Conservation (phyloP, 2,888 invertebrate species). For the Stictocephala bisonia region DNA sequence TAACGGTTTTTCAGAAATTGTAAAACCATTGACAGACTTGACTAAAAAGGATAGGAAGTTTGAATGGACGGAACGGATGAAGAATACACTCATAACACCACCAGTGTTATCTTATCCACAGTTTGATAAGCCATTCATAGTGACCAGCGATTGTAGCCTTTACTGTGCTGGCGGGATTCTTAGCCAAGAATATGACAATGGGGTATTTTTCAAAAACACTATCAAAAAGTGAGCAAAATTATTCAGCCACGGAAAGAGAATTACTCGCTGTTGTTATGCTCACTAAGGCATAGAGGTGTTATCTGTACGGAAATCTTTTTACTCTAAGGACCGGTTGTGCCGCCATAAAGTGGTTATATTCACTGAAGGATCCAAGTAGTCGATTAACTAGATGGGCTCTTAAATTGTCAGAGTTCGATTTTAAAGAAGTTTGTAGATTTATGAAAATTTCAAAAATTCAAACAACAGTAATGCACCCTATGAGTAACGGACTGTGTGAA, state of each 20-base stretch:
- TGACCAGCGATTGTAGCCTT: constrained; percentile 44
- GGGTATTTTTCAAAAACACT: constrained; percentile 30
- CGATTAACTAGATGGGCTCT: too few relatives aligned
- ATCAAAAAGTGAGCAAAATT: constrained; percentile 37
- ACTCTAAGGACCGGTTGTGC: constrained; percentile 38
- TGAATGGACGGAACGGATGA: constrained; percentile 45
- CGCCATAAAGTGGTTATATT: too few relatives aligned
- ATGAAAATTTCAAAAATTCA: too few relatives aligned
- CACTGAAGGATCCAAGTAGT: too few relatives aligned
- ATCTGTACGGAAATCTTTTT: constrained; percentile 35
- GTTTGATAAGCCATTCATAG: constrained; percentile 43
- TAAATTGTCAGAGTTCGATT: too few relatives aligned
- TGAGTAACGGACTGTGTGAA: too few relatives aligned
- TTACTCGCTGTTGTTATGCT: constrained; percentile 25
- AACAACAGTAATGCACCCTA: too few relatives aligned
- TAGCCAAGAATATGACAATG: constrained; percentile 25
- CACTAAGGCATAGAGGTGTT: constrained; percentile 20
- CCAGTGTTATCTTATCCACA: constrained; percentile 53
- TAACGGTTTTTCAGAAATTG: constrained; percentile 17
- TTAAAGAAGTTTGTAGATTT: too few relatives aligned
- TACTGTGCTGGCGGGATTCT: constrained; percentile 29
- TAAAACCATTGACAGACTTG: constrained; percentile 21
- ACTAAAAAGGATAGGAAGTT: constrained; percentile 4
- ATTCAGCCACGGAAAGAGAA: constrained; percentile 28
- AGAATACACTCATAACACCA: constrained; percentile 36